A percentile compares a stretch with the other conserved stretches of the same genome.
Evolutionary conservation across 2,888 invertebrate genomes (phyloP).

Genomic region (Leptopilina myrica): DNA sequence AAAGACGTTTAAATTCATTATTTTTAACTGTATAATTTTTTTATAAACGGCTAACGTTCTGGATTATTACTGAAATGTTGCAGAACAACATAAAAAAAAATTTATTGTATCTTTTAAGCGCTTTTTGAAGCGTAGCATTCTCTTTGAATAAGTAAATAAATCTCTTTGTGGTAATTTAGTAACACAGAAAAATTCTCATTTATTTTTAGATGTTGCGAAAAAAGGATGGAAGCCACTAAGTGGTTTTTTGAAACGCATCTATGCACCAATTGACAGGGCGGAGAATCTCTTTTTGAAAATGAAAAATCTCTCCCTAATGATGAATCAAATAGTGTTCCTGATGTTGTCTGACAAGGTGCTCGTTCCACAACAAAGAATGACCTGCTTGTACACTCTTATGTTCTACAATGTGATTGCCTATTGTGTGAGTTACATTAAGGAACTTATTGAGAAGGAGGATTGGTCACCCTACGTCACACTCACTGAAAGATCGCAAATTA

Average conservation of each 20-base stretch:
- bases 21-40: no score
- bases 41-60: no score
- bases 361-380: slow-evolving; percentile 79
- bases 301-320: slow-evolving; percentile 84
- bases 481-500: slow-evolving; percentile 84
- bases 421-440: slow-evolving; percentile 86
- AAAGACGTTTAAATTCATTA: no score
- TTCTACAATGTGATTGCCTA: slow-evolving; percentile 90
- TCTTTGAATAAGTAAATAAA: no score
- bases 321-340: slow-evolving; percentile 86
- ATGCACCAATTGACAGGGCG: slow-evolving; percentile 82
- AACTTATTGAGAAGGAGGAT: slow-evolving; percentile 85
- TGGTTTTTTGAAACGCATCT: slow-evolving; percentile 72
- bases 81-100: no score
- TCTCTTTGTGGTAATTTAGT: no score
- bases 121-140: no score
- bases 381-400: slow-evolving; percentile 87
- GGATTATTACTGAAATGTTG: no score
- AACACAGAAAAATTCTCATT: neutral
- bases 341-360: slow-evolving; percentile 84
- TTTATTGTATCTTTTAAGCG: no score
- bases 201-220: slow-evolving; percentile 54
- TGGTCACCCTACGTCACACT: slow-evolving; percentile 88
- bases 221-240: slow-evolving; percentile 62
- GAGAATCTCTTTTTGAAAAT: slow-evolving; percentile 83